Conservation (phyloP, 2,888 invertebrate genomes). For the Athalia rosae region DNA sequence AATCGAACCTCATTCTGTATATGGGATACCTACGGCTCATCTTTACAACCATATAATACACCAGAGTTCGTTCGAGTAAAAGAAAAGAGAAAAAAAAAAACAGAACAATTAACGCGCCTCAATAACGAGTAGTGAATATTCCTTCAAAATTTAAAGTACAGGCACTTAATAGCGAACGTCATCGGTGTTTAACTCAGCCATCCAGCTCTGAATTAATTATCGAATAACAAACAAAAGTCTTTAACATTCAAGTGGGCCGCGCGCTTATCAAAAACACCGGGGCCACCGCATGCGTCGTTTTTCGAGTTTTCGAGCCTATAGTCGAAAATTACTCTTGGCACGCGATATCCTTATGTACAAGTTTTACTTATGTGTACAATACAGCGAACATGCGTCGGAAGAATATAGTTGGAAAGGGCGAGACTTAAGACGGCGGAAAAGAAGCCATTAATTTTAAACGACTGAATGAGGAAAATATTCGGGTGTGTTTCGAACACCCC, state of each 20-base stretch:
- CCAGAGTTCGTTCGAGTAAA: too few relatives aligned
- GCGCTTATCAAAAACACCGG: constrained; percentile 29
- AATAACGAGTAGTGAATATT: too few relatives aligned
- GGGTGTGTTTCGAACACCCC: constrained; percentile 38
- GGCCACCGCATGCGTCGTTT: neutral
- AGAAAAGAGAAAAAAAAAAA: too few relatives aligned
- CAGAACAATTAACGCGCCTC: too few relatives aligned
- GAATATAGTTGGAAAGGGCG: neutral
- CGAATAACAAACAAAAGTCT: neutral
- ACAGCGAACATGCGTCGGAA: neutral
- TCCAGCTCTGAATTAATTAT: neutral
- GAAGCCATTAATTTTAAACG: constrained; percentile 37
- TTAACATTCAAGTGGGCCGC: constrained; percentile 31
- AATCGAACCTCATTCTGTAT: neutral
- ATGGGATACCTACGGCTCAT: neutral
- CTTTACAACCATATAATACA: too few relatives aligned
- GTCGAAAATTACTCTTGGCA: constrained; percentile 31
- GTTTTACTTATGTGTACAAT: neutral
- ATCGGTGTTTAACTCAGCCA: neutral
- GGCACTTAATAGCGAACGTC: neutral
- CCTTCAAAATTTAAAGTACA: too few relatives aligned
- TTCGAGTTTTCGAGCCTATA: neutral
- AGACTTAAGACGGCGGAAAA: constrained; percentile 22
- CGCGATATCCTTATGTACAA: constrained; percentile 6
- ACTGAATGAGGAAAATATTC: constrained; percentile 33